Percentiles rank a stretch among this genome's conserved stretches.
These are phyloP conservation scores for Epizoanthus ramosus DNA, from an alignment of 92 coral and sea anemone species.

Conservation along the genomic window DNA sequence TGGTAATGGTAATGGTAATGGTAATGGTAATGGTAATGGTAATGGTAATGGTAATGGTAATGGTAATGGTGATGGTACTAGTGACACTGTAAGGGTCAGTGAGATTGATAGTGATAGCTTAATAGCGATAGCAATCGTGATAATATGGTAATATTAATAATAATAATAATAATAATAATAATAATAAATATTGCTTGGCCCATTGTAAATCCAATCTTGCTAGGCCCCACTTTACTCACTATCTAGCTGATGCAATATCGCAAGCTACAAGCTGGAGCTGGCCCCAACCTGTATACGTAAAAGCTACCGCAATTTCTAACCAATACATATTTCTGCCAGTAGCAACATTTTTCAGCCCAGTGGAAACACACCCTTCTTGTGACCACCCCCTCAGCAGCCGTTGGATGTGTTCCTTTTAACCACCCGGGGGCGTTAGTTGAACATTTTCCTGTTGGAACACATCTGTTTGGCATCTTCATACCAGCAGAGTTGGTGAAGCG, in stretches of 20 bases:
- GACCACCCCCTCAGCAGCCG: neutral
- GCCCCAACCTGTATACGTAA: conserved; percentile 14
- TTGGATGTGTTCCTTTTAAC: neutral
- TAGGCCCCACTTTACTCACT: too few species aligned
- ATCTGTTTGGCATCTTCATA: neutral
- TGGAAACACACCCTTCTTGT: conserved; percentile 9
- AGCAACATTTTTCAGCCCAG: conserved; percentile 4
- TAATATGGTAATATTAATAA: too few species aligned
- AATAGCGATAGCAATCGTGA: too few species aligned
- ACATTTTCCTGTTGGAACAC: neutral
- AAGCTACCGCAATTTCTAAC: conserved; percentile 2
- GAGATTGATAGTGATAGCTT: too few species aligned
- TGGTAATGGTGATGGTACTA: too few species aligned
- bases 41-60: too few species aligned
- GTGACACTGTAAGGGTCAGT: too few species aligned
- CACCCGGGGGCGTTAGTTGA: neutral
- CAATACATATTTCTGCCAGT: neutral
- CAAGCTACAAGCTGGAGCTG: neutral
- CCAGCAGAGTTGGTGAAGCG: neutral
- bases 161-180: too few species aligned
- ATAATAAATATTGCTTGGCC: too few species aligned
- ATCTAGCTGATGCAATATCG: neutral
- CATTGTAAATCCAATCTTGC: too few species aligned
- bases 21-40: too few species aligned
- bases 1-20: too few species aligned